A percentile compares a stretch with the other conserved stretches of the same genome.
These are phyloP conservation scores for Drosophila cardini DNA, from an alignment of 1,140 invertebrate genomes.

Conservation along the genomic window DNA sequence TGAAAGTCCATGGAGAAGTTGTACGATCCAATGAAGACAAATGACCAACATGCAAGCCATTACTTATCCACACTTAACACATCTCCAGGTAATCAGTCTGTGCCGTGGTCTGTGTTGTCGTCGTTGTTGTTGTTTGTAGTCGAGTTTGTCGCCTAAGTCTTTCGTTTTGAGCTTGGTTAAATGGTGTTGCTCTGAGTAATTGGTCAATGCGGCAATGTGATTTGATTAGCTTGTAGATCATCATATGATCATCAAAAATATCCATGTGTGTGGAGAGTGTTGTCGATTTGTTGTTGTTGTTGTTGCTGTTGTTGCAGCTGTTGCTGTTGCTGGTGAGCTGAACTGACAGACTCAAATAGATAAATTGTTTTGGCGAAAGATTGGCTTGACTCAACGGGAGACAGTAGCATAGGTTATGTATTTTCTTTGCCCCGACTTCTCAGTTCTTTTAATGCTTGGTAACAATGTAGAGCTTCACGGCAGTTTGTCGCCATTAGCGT, in stretches of 20 bases:
- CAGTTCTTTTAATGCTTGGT: conserved; percentile 37
- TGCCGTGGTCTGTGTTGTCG: conserved; percentile 13
- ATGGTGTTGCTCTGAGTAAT: conserved; percentile 77
- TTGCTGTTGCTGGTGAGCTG: not conserved
- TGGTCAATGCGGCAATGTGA: conserved; percentile 66
- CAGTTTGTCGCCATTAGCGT: conserved; percentile 84
- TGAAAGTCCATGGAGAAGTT: conserved; percentile 16
- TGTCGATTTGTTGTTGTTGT: not conserved
- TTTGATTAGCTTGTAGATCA: conserved; percentile 81
- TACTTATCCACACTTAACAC: conserved; percentile 78
- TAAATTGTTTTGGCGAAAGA: conserved; percentile 67
- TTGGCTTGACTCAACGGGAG: conserved; percentile 33
- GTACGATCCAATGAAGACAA: conserved; percentile 80
- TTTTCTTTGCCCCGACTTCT: conserved; percentile 5
- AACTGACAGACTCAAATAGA: conserved; percentile 59
- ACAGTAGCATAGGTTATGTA: conserved; percentile 22
- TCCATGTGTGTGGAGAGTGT: conserved; percentile 5
- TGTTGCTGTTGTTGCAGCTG: not conserved
- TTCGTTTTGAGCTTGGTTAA: conserved; percentile 51
- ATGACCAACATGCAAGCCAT: conserved; percentile 78
- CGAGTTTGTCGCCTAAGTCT: conserved; percentile 76
- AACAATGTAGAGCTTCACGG: conserved; percentile 80
- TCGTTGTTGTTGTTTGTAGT: conserved; percentile 16
- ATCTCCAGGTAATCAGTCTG: conserved; percentile 35
- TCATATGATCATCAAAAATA: conserved; percentile 43